A percentile compares a stretch with the other conserved stretches of the same genome.
These are phyloP conservation scores for Cotesia vestalis DNA, from an alignment of 1,140 invertebrate species.

Conservation along the genomic window DNA sequence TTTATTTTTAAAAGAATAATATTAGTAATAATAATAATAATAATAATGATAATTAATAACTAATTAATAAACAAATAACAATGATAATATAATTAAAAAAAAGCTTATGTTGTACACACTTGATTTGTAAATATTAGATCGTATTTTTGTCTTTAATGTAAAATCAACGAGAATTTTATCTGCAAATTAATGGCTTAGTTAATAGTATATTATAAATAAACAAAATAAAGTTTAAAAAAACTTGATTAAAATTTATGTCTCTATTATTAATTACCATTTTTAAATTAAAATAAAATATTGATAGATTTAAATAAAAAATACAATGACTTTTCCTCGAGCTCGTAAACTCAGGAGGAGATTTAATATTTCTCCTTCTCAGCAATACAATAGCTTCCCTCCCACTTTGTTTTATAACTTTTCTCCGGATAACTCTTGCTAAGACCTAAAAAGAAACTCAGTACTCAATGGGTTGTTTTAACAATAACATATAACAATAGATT, in stretches of 20 bases:
- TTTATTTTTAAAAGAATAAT: constrained; percentile 37
- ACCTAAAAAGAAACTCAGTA: too few species aligned
- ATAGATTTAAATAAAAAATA: constrained; percentile 34
- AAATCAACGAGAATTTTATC: constrained; percentile 60
- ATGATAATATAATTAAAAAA: too few species aligned
- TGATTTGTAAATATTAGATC: constrained; percentile 66
- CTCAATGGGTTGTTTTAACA: too few species aligned
- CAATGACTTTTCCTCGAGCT: too few species aligned
- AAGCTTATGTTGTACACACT: constrained; percentile 60
- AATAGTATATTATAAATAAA: constrained; percentile 48
- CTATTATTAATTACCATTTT: too few species aligned
- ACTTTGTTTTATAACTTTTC: too few species aligned
- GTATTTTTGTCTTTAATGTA: constrained; percentile 62
- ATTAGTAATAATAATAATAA: constrained; percentile 39
- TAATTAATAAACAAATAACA: constrained; percentile 44
- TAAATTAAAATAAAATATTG: constrained; percentile 45
- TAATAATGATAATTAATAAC: constrained; percentile 11
- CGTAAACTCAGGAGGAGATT: too few species aligned
- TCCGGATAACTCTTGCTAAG: too few species aligned
- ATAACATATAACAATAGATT: too few species aligned
- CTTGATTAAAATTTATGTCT: too few species aligned
- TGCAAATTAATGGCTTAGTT: constrained; percentile 56
- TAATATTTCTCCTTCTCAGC: too few species aligned
- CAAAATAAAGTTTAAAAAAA: constrained; percentile 50
- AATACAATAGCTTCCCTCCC: too few species aligned